phyloP scores from a whole-genome alignment of 2,113 vertebrate genomes.

The Trogon melanurus region DNA sequence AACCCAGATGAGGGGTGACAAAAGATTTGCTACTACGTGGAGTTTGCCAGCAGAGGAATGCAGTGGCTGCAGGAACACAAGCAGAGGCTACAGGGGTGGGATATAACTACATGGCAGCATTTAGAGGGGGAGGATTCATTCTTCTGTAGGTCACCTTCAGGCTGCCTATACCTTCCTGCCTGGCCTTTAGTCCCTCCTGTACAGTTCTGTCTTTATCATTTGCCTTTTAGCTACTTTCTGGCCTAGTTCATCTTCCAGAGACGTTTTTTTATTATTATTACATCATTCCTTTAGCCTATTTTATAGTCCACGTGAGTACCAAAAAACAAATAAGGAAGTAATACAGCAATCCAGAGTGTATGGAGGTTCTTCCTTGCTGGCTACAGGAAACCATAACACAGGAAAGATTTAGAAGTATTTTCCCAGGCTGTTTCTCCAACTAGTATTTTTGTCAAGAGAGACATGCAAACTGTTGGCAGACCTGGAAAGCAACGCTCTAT shows the following conservation, averaged over 20 bases:
- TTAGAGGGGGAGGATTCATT: background rate
- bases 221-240: background rate
- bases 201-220: background rate
- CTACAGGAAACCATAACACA: background rate
- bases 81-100: background rate
- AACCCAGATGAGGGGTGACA: background rate
- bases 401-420: background rate
- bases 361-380: background rate
- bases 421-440: background rate
- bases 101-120: background rate
- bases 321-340: conserved; percentile 1
- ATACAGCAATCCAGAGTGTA: background rate
- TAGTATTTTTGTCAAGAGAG: background rate
- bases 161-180: background rate
- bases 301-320: background rate
- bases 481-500: background rate
- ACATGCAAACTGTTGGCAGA: background rate
- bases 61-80: background rate
- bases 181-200: background rate
- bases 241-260: background rate
- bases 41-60: background rate
- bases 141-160: background rate
- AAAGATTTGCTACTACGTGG: background rate
- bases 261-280: background rate
- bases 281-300: background rate